These are phyloP conservation scores for Zeuzera pyrina DNA, from an alignment of 2,888 invertebrate species.

Conservation along the genomic window DNA sequence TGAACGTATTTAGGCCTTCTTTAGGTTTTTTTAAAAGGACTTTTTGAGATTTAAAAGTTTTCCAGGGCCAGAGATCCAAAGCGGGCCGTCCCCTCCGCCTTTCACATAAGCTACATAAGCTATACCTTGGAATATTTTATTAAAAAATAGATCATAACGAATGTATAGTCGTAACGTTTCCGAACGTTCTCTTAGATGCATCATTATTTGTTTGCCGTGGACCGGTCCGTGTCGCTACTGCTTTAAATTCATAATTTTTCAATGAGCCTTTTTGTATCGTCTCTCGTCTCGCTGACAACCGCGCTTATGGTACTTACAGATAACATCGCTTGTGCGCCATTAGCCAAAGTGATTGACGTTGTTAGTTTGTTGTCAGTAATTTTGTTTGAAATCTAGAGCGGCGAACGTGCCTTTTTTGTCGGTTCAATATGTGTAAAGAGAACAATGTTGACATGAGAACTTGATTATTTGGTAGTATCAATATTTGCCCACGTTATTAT, in stretches of 20 bases:
- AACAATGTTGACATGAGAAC: constrained; percentile 42
- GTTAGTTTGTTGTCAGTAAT: constrained; percentile 66
- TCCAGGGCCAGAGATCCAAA: too few relatives aligned
- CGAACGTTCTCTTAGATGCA: constrained; percentile 19
- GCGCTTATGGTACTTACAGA: constrained; percentile 49
- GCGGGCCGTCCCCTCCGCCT: too few relatives aligned
- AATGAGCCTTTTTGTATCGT: constrained; percentile 42
- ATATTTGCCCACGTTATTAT: constrained; percentile 12
- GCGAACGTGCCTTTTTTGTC: constrained; percentile 34
- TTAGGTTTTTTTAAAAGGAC: too few relatives aligned
- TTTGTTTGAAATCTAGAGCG: constrained; percentile 67
- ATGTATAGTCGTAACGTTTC: too few relatives aligned
- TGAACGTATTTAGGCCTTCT: too few relatives aligned
- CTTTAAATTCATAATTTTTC: constrained; percentile 51
- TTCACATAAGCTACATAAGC: too few relatives aligned
- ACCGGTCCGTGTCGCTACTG: constrained; percentile 41
- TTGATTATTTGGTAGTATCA: constrained; percentile 29
- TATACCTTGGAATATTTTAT: too few relatives aligned
- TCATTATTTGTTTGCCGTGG: constrained; percentile 52
- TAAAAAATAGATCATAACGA: too few relatives aligned
- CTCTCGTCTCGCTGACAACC: constrained; percentile 56
- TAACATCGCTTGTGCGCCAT: constrained; percentile 62
- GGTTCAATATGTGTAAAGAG: constrained; percentile 29
- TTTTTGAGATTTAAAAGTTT: too few relatives aligned
- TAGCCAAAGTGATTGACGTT: constrained; percentile 69